Conservation (phyloP, 2,888 invertebrate genomes). For the Caenorhabditis afra region DNA sequence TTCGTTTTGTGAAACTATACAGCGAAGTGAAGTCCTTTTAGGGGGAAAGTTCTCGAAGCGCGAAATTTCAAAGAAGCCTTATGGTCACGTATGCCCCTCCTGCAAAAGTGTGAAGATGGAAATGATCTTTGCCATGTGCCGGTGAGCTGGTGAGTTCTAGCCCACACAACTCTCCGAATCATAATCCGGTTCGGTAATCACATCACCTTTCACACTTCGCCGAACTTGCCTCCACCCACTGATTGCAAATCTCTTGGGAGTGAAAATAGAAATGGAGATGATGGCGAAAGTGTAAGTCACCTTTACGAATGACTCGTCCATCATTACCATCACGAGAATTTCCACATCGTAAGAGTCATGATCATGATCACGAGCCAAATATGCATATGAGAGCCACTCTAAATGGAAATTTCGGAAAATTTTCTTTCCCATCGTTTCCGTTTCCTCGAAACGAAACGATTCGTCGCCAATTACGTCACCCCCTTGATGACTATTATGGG, state of each 20-base stretch:
- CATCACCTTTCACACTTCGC: not conserved
- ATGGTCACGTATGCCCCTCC: too few relatives aligned
- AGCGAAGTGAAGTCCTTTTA: too few relatives aligned
- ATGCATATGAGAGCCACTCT: slow-evolving; percentile 15
- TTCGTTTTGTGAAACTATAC: slow-evolving; percentile 1
- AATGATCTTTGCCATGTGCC: slow-evolving; percentile 7
- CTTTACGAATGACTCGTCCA: not conserved
- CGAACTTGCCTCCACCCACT: not conserved
- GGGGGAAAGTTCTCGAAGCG: not conserved
- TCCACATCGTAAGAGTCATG: not conserved
- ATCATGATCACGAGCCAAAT: not conserved
- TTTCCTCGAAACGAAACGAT: not conserved
- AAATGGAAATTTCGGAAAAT: slow-evolving; percentile 40
- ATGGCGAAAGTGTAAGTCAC: too few relatives aligned
- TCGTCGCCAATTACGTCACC: slow-evolving; percentile 29
- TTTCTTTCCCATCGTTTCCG: not conserved
- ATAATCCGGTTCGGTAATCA: not conserved
- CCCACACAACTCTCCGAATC: not conserved
- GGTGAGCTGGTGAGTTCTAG: too few relatives aligned
- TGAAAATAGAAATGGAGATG: too few relatives aligned
- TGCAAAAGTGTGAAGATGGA: not conserved
- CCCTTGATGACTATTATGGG: slow-evolving; percentile 17
- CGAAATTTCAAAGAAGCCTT: not conserved
- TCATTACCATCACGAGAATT: not conserved
- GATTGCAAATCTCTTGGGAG: too few relatives aligned